A percentile compares a stretch with the other conserved stretches of the same genome.
Conservation (phyloP, 2,888 invertebrate species). For the Spialia ferax region DNA sequence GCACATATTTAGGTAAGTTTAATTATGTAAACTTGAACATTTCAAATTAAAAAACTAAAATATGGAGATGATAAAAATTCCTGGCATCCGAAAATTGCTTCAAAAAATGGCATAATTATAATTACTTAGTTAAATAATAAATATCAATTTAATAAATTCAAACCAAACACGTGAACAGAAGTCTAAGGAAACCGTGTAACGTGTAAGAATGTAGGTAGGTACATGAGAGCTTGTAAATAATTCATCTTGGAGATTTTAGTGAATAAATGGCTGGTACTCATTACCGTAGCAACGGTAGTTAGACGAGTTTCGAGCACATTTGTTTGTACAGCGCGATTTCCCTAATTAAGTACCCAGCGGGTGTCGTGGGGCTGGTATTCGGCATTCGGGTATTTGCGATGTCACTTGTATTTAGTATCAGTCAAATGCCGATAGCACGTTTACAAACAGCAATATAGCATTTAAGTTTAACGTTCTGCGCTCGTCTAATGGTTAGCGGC, state of each 20-base stretch:
- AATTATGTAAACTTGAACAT: too few relatives aligned
- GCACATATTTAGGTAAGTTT: too few relatives aligned
- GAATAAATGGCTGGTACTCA: constrained; percentile 38
- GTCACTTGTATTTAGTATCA: constrained; percentile 46
- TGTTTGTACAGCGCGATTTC: constrained; percentile 72
- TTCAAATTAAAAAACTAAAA: too few relatives aligned
- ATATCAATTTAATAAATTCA: neutral
- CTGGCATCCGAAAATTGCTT: too few relatives aligned
- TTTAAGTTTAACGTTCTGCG: neutral
- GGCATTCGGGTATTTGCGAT: constrained; percentile 58
- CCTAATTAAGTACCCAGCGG: constrained; percentile 74
- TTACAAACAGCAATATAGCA: constrained; percentile 14
- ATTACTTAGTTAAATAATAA: too few relatives aligned
- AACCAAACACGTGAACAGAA: neutral
- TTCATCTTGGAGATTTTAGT: constrained; percentile 23
- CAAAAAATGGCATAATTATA: neutral
- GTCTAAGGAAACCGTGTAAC: neutral
- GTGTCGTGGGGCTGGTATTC: constrained; percentile 56
- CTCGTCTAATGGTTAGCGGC: neutral
- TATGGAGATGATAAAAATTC: too few relatives aligned
- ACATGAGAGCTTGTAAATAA: constrained; percentile 17
- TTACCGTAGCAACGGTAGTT: constrained; percentile 54
- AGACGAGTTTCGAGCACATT: constrained; percentile 63
- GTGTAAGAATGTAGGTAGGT: too few relatives aligned
- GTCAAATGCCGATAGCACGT: constrained; percentile 43